Conservation (phyloP, 2,888 invertebrate species). For the Vesta saturnalis region DNA sequence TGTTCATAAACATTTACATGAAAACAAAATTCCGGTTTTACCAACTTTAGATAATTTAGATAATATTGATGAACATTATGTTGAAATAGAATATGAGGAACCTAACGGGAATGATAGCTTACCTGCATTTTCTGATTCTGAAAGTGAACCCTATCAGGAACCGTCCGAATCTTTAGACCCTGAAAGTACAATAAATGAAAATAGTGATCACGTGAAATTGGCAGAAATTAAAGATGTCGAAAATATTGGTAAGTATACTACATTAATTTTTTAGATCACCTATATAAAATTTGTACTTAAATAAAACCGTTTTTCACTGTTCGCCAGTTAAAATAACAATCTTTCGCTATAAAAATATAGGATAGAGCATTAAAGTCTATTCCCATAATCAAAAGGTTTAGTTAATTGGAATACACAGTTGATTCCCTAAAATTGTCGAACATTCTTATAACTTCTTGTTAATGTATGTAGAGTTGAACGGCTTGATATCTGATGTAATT, state of each 20-base stretch:
- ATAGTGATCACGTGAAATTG: conserved; percentile 33
- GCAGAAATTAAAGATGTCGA: conserved; percentile 31
- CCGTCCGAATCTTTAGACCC: conserved; percentile 53
- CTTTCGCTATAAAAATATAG: too few relatives aligned
- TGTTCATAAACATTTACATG: conserved; percentile 58
- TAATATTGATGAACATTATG: conserved; percentile 60
- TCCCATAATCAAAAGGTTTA: too few relatives aligned
- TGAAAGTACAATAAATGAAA: conserved; percentile 52
- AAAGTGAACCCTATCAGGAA: conserved; percentile 38
- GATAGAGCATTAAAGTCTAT: too few relatives aligned
- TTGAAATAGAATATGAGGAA: conserved; percentile 52
- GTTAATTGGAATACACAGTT: too few relatives aligned
- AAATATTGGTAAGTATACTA: conserved; percentile 21
- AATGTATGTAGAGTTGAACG: too few relatives aligned
- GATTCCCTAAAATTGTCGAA: too few relatives aligned
- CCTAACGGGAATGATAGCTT: conserved; percentile 27
- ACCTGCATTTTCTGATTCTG: conserved; percentile 46
- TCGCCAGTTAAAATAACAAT: too few relatives aligned
- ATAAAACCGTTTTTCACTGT: not conserved
- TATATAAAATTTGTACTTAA: too few relatives aligned
- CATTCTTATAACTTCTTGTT: too few relatives aligned
- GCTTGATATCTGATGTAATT: too few relatives aligned
- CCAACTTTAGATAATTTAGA: conserved; percentile 60
- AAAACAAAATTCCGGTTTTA: conserved; percentile 54
- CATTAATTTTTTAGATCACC: not conserved